Base-by-base conservation (phyloP, 2,797 vertebrate genomes). In the Halcyon chelicuti region DNA sequence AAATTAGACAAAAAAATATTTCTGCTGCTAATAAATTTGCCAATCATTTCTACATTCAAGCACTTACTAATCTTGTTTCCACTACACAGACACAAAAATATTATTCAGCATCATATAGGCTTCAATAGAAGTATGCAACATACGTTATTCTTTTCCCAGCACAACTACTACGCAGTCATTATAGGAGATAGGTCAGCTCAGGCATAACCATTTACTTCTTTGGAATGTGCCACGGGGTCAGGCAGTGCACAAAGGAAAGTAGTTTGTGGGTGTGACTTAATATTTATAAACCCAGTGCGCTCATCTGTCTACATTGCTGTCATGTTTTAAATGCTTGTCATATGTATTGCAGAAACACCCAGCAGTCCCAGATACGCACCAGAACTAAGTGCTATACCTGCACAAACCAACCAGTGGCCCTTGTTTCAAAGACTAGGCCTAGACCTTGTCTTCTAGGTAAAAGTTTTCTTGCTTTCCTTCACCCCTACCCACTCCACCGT, bases 251-350 rank as follows among this genome's bases (percentile, higher is more conserved):
- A 62, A 40, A 94, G 39, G 20, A 90, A 86, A 94, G 70, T 18
- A 66, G 65, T 47, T 40, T 39, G 44, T 71, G 73, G 71, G 60
- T 44, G 49, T 80, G 81, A 87, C 85, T 77, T 76, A 52, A 72
- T 63, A 61, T 68, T 81, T 93, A 49, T 33, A 91, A 85, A 74
- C 35, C 25, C 51, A n/a, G 28, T 9, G n/a, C 42, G 51, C 57
- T 90, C 75, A 86, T 77, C 72, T 77, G 68, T 68, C 78, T 90
- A 58, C 91, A 94, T 79, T 91, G 55, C 35, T 88, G 16, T 77
- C 89, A 2, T 83, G 62, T 65, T 80, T 77, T 40, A 70, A 71
- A 80, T 74, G 49, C 19, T 88, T 80, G 23, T 63, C 40, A n/a
- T 29, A 31, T 2, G 1, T 10, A 60, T 23, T 86, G 57, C 71